Percentiles rank a stretch among this genome's conserved stretches.
phyloP scores from a whole-genome alignment of 2,888 invertebrate genomes.

The Aspidiotus destructor region DNA sequence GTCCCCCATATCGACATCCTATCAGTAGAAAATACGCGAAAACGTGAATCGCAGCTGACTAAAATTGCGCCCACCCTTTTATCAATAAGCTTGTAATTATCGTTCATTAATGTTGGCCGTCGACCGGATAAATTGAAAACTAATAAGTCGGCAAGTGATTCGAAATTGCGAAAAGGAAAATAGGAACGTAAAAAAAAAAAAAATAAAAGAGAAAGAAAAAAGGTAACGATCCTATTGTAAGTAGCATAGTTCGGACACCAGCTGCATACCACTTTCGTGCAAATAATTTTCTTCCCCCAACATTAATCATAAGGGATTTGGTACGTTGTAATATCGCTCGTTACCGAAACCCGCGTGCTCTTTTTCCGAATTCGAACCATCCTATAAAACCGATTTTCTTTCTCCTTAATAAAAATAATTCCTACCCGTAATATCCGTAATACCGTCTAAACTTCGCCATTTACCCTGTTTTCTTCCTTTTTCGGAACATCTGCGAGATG shows the following conservation, averaged over 20 bases:
- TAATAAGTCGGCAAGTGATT: no score
- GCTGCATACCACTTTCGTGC: constrained; percentile 4
- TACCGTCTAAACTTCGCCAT: neutral
- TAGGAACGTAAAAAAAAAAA: neutral
- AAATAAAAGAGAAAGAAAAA: neutral
- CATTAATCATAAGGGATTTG: constrained; percentile 4
- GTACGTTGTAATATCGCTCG: constrained; percentile 2
- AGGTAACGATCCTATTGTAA: neutral
- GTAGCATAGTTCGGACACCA: constrained; percentile 1
- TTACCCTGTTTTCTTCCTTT: neutral
- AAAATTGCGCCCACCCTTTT: no score
- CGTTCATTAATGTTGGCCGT: no score
- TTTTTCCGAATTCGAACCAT: constrained; percentile 1
- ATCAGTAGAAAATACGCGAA: no score
- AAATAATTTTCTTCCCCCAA: constrained; percentile 3
- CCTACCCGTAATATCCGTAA: constrained; percentile 2
- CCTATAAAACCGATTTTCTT: constrained; percentile 4
- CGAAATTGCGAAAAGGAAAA: neutral
- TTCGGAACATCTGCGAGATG: constrained; percentile 2
- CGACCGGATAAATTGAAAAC: no score
- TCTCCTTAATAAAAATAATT: constrained; percentile 4
- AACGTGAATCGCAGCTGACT: no score
- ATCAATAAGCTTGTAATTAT: no score
- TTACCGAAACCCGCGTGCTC: constrained; percentile 1
- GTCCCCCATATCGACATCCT: no score